Conservation (phyloP, 1,140 invertebrate species). For the Cyclina sinensis region DNA sequence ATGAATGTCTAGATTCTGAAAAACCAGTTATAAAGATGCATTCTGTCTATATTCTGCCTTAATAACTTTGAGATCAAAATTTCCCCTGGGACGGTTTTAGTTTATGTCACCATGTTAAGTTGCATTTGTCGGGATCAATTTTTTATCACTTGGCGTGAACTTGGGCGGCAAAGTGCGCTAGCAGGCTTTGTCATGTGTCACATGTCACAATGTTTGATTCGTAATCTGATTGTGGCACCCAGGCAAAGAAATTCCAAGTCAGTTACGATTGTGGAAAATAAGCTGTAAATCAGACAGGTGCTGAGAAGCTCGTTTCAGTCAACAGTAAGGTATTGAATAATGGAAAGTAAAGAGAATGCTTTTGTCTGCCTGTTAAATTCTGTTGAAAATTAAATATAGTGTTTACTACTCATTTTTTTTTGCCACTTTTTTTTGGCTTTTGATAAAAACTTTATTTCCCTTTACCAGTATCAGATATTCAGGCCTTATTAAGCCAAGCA, state of each 20-base stretch:
- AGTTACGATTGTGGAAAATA: not conserved
- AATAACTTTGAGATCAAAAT: not conserved
- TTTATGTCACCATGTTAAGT: slow-evolving; percentile 44
- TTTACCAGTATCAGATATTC: not conserved
- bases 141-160: slow-evolving; percentile 13
- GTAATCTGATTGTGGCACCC: slow-evolving; percentile 16
- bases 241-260: not conserved
- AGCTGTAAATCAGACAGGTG: slow-evolving; percentile 12
- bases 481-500: too few species aligned
- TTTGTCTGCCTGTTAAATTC: not conserved
- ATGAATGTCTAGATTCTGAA: not conserved
- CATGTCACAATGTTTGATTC: slow-evolving; percentile 11
- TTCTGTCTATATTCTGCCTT: not conserved
- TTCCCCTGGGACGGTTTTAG: slow-evolving; percentile 24
- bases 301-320: not conserved
- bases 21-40: slow-evolving; percentile 11
- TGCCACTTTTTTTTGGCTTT: not conserved
- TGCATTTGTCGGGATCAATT: not conserved
- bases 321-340: not conserved
- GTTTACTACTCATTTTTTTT: too few species aligned
- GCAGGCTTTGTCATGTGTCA: slow-evolving; percentile 36
- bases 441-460: not conserved
- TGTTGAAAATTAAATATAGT: not conserved
- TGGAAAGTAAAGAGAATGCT: not conserved
- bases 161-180: slow-evolving; percentile 9